A percentile compares a stretch with the other conserved stretches of the same genome.
These are phyloP conservation scores for Falco punctatus DNA, from an alignment of 2,113 vertebrate species.

Conservation along the genomic window DNA sequence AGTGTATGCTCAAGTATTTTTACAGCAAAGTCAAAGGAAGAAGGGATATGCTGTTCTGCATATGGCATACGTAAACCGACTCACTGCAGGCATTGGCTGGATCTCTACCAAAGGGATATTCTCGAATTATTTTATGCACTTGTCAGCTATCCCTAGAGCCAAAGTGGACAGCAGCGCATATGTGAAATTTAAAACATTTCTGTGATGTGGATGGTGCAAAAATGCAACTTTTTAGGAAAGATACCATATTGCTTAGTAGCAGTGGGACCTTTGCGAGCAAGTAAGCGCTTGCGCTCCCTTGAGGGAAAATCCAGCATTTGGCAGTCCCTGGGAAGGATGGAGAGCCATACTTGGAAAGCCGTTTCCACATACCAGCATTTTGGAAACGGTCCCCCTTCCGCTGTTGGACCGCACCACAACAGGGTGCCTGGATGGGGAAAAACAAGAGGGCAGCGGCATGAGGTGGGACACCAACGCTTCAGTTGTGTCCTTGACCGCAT, in stretches of 20 bases:
- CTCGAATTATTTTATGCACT: not conserved
- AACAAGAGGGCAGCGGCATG: rapidly evolving
- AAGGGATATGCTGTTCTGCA: not conserved
- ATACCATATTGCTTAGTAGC: not conserved
- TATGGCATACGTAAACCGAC: not conserved
- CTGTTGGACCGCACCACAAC: not conserved
- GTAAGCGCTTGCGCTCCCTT: not conserved
- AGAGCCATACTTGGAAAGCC: not conserved
- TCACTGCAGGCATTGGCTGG: rapidly evolving
- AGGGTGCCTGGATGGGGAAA: not conserved
- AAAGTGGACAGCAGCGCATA: rapidly evolving
- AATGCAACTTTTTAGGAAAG: not conserved
- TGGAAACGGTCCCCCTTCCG: not conserved
- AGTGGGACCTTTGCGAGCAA: not conserved
- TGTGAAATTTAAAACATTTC: not conserved
- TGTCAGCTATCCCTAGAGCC: not conserved
- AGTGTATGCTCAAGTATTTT: not conserved
- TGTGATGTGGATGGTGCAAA: not conserved
- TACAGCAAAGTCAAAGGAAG: not conserved
- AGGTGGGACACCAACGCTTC: not conserved
- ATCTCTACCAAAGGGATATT: not conserved
- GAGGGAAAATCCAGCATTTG: rapidly evolving
- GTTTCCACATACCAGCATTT: not conserved
- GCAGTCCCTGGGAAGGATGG: not conserved
- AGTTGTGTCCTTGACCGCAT: rapidly evolving